Evolutionary conservation across 2,888 invertebrate species (phyloP).

Genomic region (Drosophila buzzatii): DNA sequence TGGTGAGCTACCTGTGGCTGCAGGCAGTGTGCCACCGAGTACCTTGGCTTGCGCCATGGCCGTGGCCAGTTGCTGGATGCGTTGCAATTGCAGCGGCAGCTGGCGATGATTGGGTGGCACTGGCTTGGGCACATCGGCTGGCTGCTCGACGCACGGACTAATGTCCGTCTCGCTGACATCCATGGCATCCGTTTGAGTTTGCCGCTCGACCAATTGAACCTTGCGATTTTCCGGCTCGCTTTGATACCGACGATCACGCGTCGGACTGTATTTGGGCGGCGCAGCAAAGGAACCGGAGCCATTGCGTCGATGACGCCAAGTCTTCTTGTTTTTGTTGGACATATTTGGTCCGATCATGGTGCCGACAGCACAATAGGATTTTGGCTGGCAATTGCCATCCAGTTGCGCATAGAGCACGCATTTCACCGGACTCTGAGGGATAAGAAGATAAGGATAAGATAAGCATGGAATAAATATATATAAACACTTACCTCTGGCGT

Average conservation of each 20-base stretch:
- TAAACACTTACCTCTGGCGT: slow-evolving; percentile 83
- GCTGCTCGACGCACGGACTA: slow-evolving; percentile 85
- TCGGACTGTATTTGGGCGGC: slow-evolving; percentile 86
- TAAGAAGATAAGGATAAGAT: background rate
- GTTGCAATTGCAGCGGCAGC: slow-evolving; percentile 65
- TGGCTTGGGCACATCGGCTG: slow-evolving; percentile 54
- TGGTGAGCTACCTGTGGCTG: slow-evolving; percentile 24
- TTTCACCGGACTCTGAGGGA: slow-evolving; percentile 86
- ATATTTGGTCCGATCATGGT: slow-evolving; percentile 38
- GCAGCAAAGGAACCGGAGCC: slow-evolving; percentile 87
- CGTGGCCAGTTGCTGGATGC: slow-evolving; percentile 67
- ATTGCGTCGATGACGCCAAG: slow-evolving; percentile 87
- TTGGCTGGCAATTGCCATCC: slow-evolving; percentile 87
- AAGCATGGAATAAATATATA: background rate
- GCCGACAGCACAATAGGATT: slow-evolving; percentile 86
- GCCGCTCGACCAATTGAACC: slow-evolving; percentile 87
- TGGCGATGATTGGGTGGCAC: slow-evolving; percentile 62
- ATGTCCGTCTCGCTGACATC: slow-evolving; percentile 88
- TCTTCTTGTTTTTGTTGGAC: slow-evolving; percentile 83
- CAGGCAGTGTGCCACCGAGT: slow-evolving; percentile 13
- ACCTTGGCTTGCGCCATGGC: slow-evolving; percentile 62
- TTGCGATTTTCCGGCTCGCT: slow-evolving; percentile 85
- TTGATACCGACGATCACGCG: slow-evolving; percentile 86
- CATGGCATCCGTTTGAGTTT: slow-evolving; percentile 89
- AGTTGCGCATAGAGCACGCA: slow-evolving; percentile 88